Base-by-base conservation (phyloP, 2,888 invertebrate species). In the Papilio elwesi region DNA sequence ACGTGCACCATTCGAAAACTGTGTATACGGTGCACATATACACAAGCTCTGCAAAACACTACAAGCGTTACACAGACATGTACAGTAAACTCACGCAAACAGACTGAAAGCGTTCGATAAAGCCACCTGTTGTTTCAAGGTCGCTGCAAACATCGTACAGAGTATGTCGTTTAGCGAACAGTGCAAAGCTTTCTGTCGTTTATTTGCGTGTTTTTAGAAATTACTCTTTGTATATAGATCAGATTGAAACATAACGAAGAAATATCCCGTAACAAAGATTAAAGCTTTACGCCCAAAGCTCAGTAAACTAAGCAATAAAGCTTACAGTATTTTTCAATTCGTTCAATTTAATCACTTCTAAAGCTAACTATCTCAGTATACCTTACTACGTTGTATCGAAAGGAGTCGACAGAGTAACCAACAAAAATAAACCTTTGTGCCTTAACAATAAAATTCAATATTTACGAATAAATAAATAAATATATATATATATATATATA, bases 41-140 rank as follows among this genome's bases (percentile, higher is more conserved):
- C 59, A 43, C 8, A 43, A 43, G 38, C 59, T 59, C 13, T 59
- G 38, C 59, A n/a, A n/a, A n/a, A 59, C 38, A 57, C 26, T 26
- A 26, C 26, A 26, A 26, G 26, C 26, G 43, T 59, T 59, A 66
- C 59, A 66, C 71, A 16, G 13, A 36, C 15, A 15, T 5, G 51
- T 48, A 10, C 11, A 53, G 43, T 7, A 5, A 43, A 43, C 43
- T n/a, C 48, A 68, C 63, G 48, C 70, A 71, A 51, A 72, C 64
- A 57, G 13, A 47, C 13, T 8, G 36, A 55, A 55, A 55, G 16
- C 68, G 68, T 13, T 72, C 72, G 68, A 72, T 72, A 68, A 13
- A 55, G 26, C 67, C 71, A 72, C 72, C 68, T 72, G 72, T 72
- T 72, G 68, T 4, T 11, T 36, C 63, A 72, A 72, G 68, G 72